Conservation (phyloP, 2,113 vertebrate genomes). For the human region GRCh38 chr13:93640001-93640500, state of each 20-base stretch:
- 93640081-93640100: not conserved
- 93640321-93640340: not conserved
- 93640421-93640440: not conserved
- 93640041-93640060: not conserved
- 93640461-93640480: not conserved
- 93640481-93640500: not conserved
- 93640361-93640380: not conserved
- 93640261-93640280: not conserved
- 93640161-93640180: not conserved
- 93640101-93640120: not conserved
- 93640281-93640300: not conserved
- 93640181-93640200: not conserved
- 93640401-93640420: not conserved
- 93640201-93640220: not conserved
- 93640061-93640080: not conserved
- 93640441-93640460: not conserved
- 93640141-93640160: not conserved
- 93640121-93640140: not conserved
- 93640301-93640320: not conserved
- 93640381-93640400: not conserved
- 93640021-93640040: not conserved
- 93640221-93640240: not conserved
- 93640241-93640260: not conserved
- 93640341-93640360: not conserved
- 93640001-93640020: not conserved